Conservation (phyloP, 2,888 invertebrate genomes). For the Camponotus fellah region DNA sequence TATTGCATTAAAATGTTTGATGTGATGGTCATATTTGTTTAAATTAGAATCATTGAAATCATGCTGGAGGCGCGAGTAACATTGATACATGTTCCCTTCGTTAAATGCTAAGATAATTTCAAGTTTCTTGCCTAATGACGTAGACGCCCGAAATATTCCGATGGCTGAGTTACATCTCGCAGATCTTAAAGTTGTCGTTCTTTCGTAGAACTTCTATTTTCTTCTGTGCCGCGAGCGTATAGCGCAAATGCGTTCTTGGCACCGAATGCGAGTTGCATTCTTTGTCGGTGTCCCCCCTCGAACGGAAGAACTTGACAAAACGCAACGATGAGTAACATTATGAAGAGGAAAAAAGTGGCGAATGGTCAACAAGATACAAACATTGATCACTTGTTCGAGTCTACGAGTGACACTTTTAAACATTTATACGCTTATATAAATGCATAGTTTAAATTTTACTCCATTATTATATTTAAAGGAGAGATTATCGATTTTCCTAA, state of each 20-base stretch:
- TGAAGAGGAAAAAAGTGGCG: constrained; percentile 9
- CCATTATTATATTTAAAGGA: not conserved
- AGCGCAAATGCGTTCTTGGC: constrained; percentile 72
- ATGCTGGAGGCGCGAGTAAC: not conserved
- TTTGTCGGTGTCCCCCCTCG: constrained; percentile 56
- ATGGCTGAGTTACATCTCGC: constrained; percentile 59
- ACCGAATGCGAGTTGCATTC: constrained; percentile 64
- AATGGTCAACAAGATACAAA: not conserved
- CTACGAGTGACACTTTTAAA: not conserved
- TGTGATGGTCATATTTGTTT: not conserved
- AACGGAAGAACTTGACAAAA: constrained; percentile 30
- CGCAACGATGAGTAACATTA: constrained; percentile 58
- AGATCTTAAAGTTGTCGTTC: constrained; percentile 67
- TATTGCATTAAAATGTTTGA: constrained; percentile 32
- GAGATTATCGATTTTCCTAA: not conserved
- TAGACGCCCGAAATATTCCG: constrained; percentile 58
- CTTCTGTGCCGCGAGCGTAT: constrained; percentile 58
- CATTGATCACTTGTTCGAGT: constrained; percentile 7
- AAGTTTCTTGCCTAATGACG: constrained; percentile 43
- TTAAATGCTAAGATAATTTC: constrained; percentile 23
- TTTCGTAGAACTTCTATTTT: constrained; percentile 73
- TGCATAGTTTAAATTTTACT: not conserved
- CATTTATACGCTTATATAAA: not conserved
- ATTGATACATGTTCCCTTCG: constrained; percentile 2
- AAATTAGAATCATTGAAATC: not conserved